Evolutionary conservation across 2,113 vertebrate genomes (phyloP), one percentile per base, ranked within the genome.

Genomic region (Cyprinodon brontotheroides): DNA sequence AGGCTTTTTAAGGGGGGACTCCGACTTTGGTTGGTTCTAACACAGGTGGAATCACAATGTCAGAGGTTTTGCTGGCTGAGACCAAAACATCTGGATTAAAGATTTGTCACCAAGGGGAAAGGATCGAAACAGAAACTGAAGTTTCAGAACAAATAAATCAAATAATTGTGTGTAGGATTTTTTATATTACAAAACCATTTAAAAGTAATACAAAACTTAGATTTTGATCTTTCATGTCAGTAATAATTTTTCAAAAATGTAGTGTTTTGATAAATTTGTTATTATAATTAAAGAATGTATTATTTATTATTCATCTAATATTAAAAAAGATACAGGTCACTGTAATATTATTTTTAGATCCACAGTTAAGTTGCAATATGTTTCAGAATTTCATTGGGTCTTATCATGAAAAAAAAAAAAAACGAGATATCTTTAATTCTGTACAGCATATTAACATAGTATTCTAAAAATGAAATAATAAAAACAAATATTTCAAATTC

Each of bases 71-170:
- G 80, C 85, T 87, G 82, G 78, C 65, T 92, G 92, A 91, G 88
- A 92, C 86, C 45, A 72, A 87, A 82, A 92, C 92, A 92, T 84
- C 89, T 91, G 91, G 91, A 86, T 92, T 92, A 89, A 86, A 85
- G 79, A 88, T 90, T 85, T 87, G 73, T 85, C 83, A 89, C 64
- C 76, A 68, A 72, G 75, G 65, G 74, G 78, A 70, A 64, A 45
- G 50, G 7, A n/a, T 3, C 3, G 14, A 57, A 77, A 41, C 71
- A 41, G 71, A 84, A n/a, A 50, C 71, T 38, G 47, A 17, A 57
- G 53, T 39, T 64, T 68, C 20, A 61, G 6, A 68, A 60, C 65
- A 45, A 39, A 41, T n/a, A 39, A 3, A 57, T 20, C 50, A 6
- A n/a, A 57, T 6, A n/a, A 7, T 3, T 15, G 14, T n/a, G 17